Conservation (phyloP, 2,888 invertebrate genomes). For the Drosophila subquinaria region DNA sequence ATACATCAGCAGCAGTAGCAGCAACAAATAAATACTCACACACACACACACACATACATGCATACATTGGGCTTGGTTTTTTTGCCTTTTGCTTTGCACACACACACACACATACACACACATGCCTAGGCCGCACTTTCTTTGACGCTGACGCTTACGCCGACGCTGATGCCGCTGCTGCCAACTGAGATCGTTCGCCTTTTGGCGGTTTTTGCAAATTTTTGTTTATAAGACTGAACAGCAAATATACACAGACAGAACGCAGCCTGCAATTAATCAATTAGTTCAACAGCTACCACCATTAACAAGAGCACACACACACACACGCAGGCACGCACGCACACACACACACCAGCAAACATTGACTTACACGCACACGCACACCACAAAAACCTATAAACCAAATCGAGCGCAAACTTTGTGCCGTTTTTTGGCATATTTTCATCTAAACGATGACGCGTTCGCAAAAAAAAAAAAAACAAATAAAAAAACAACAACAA, state of each 20-base stretch:
- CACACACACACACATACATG: slow-evolving; percentile 30
- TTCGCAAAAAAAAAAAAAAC: slow-evolving; percentile 35
- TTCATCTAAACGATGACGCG: slow-evolving; percentile 52
- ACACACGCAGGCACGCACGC: slow-evolving; percentile 11
- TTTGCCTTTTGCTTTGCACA: slow-evolving; percentile 51
- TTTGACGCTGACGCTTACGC: slow-evolving; percentile 51
- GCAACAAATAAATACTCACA: slow-evolving; percentile 39
- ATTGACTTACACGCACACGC: slow-evolving; percentile 20
- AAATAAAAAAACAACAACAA: slow-evolving; percentile 15
- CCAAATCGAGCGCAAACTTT: slow-evolving; percentile 48
- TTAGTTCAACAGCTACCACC: slow-evolving; percentile 34
- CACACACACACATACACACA: slow-evolving; percentile 20
- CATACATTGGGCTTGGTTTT: slow-evolving; percentile 46
- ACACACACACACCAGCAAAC: slow-evolving; percentile 2
- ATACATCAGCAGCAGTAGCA: slow-evolving; percentile 39
- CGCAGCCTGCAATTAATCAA: slow-evolving; percentile 47
- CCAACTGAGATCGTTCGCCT: slow-evolving; percentile 48
- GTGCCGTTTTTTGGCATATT: slow-evolving; percentile 47
- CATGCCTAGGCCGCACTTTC: slow-evolving; percentile 63
- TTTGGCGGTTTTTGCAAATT: slow-evolving; percentile 67
- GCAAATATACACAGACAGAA: slow-evolving; percentile 21
- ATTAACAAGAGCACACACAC: slow-evolving; percentile 8
- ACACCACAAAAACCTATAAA: slow-evolving; percentile 22
- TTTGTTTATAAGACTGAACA: slow-evolving; percentile 49
- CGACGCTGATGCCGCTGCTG: slow-evolving; percentile 24